Conservation (phyloP, 2,797 vertebrate genomes). For the Pogonophryne albipinna region DNA sequence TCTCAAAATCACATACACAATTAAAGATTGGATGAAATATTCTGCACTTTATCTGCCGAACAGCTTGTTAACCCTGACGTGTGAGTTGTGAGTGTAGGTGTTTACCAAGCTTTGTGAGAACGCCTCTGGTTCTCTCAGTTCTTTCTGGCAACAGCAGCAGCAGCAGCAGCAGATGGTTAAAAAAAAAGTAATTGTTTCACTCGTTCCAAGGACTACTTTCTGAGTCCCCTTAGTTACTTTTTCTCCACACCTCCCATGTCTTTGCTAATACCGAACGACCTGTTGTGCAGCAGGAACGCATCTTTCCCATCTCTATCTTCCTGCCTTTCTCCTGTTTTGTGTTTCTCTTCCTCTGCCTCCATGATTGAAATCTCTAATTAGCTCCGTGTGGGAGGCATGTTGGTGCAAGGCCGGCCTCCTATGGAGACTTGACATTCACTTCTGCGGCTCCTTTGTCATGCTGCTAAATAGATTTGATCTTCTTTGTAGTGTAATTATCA, state of each 20-base stretch:
- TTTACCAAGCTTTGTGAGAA: constrained; percentile 48
- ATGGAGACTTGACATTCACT: constrained; percentile 41
- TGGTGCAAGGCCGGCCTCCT: constrained; percentile 33
- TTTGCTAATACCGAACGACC: background rate
- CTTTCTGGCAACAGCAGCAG: constrained; percentile 64
- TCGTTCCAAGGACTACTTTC: constrained; percentile 41
- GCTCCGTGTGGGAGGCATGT: constrained; percentile 31
- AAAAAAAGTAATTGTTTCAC: constrained; percentile 53
- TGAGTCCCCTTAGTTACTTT: constrained; percentile 42
- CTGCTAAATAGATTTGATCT: constrained; percentile 14
- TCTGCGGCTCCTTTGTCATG: constrained; percentile 24
- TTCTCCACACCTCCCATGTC: constrained; percentile 36
- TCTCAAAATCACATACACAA: constrained; percentile 8
- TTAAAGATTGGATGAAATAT: constrained; percentile 16
- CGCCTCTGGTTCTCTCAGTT: constrained; percentile 47
- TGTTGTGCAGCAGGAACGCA: constrained; percentile 3
- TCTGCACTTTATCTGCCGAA: constrained; percentile 25
- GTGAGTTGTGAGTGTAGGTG: constrained; percentile 42
- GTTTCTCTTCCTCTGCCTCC: constrained; percentile 5
- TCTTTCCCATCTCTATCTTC: background rate
- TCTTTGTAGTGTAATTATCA: constrained; percentile 5
- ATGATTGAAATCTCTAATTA: constrained; percentile 50
- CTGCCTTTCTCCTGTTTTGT: constrained; percentile 23
- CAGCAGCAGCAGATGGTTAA: constrained; percentile 75
- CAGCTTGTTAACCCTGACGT: constrained; percentile 28